Evolutionary conservation across 2,113 vertebrate species (phyloP).

Genomic region (Mionectes macconnelli): DNA sequence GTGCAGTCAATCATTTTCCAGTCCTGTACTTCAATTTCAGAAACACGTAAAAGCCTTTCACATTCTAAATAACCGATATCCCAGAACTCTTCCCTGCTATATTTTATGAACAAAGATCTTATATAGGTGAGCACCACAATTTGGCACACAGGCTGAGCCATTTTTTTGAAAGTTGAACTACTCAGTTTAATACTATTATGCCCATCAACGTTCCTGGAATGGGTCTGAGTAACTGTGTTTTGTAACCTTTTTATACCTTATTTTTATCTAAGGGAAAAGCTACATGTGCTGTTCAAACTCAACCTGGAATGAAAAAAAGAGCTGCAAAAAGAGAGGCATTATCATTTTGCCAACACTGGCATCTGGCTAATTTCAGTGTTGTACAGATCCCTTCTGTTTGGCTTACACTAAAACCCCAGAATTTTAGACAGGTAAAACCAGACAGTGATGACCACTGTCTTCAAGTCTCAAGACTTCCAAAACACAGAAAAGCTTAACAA

Average conservation of each 20-base stretch:
- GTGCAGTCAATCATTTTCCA: neutral
- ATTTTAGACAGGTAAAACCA: neutral
- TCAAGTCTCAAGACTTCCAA: neutral
- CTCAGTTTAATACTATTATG: neutral
- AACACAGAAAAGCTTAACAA: neutral
- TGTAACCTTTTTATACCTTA: neutral
- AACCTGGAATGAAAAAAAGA: neutral
- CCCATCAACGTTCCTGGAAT: neutral
- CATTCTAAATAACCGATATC: neutral
- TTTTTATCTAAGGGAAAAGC: neutral
- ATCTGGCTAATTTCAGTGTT: neutral
- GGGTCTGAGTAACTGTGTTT: neutral
- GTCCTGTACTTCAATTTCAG: neutral
- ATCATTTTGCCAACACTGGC: neutral
- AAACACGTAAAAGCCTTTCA: neutral
- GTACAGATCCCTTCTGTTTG: neutral
- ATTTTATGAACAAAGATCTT: neutral
- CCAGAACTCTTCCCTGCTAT: neutral
- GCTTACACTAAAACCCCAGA: neutral
- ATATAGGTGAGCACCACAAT: neutral
- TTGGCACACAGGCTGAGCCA: neutral
- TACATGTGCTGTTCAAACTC: neutral
- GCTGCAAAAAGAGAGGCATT: neutral
- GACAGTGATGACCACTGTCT: accelerated
- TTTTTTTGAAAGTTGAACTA: neutral